Evolutionary conservation across 2,888 invertebrate species (phyloP).

Genomic region (Orchesella flavescens): DNA sequence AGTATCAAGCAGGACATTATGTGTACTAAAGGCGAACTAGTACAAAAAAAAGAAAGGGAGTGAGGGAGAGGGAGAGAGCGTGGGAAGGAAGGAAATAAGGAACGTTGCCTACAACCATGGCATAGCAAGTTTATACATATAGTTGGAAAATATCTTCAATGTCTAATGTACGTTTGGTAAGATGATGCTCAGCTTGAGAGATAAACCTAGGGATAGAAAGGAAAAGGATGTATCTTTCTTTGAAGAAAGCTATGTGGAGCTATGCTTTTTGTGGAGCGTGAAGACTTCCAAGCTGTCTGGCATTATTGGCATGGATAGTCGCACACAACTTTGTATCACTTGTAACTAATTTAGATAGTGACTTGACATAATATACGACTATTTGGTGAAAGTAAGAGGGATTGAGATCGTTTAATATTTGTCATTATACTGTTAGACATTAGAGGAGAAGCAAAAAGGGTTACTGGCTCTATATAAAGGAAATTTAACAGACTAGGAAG

Average conservation of each 20-base stretch:
- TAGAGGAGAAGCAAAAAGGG: slow-evolving; percentile 22
- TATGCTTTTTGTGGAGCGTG: neutral
- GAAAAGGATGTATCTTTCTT: slow-evolving; percentile 11
- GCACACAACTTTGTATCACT: slow-evolving; percentile 47
- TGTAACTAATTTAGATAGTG: slow-evolving; percentile 55
- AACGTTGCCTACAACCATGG: slow-evolving; percentile 44
- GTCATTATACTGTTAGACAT: slow-evolving; percentile 41
- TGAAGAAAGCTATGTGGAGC: neutral
- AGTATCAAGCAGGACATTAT: slow-evolving; percentile 26
- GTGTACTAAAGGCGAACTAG: slow-evolving; percentile 49
- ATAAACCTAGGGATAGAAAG: slow-evolving; percentile 25
- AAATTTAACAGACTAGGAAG: neutral
- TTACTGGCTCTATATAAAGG: neutral
- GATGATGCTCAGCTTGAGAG: neutral
- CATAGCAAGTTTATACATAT: slow-evolving; percentile 32
- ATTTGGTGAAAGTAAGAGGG: slow-evolving; percentile 51
- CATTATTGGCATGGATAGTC: slow-evolving; percentile 50
- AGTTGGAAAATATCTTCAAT: neutral
- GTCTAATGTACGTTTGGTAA: neutral
- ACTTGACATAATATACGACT: slow-evolving; percentile 51
- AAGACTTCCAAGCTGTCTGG: slow-evolving; percentile 24
- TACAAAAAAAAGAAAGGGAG: slow-evolving; percentile 22
- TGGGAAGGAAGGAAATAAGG: slow-evolving; percentile 56
- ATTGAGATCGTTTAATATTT: slow-evolving; percentile 51
- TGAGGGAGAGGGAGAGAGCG: slow-evolving; percentile 38